These are phyloP conservation scores for Nasonia oneida DNA, from an alignment of 2,888 invertebrate genomes.

Conservation along the genomic window DNA sequence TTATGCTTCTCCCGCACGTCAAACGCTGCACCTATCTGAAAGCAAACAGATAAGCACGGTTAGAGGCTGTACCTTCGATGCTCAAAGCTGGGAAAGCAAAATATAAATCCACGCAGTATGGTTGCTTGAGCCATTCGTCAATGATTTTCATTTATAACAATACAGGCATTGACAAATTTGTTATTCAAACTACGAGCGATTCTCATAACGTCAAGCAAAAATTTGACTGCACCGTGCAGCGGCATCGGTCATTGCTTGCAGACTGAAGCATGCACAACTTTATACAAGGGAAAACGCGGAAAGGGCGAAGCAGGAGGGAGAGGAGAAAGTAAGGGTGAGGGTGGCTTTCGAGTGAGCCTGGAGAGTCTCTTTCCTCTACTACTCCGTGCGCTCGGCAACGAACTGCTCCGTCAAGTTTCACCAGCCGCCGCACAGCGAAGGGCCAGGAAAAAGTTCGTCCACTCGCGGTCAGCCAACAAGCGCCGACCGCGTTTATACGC, in stretches of 20 bases:
- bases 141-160: too few relatives aligned
- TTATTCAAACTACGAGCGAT: too few relatives aligned
- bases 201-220: not conserved
- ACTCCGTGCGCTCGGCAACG: not conserved
- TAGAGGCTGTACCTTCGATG: too few relatives aligned
- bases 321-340: not conserved
- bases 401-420: not conserved
- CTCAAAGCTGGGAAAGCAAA: too few relatives aligned
- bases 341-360: not conserved
- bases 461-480: constrained; percentile 47
- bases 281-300: not conserved
- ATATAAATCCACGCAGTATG: too few relatives aligned
- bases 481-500: constrained; percentile 23
- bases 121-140: too few relatives aligned
- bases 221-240: not conserved
- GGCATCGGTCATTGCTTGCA: not conserved
- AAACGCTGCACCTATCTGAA: not conserved
- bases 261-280: not conserved
- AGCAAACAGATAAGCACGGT: not conserved
- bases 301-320: not conserved
- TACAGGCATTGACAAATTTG: too few relatives aligned
- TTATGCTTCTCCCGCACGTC: not conserved
- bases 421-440: not conserved
- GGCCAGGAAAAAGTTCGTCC: not conserved
- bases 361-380: not conserved